Conservation (phyloP, 2,797 vertebrate genomes). For the Muscicapa comitata region DNA sequence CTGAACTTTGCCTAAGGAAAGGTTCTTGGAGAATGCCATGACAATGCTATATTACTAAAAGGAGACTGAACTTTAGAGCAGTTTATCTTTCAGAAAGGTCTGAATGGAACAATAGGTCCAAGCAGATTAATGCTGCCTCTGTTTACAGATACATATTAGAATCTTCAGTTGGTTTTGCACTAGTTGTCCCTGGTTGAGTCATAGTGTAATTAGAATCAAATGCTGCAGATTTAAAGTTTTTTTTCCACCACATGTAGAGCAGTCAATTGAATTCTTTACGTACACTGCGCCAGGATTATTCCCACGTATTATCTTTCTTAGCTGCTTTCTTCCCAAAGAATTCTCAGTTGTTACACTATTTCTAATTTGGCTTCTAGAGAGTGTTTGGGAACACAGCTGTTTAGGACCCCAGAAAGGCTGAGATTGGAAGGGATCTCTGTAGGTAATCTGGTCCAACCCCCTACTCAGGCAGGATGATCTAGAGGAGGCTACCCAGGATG, state of each 20-base stretch:
- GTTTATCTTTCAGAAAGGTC: slow-evolving; percentile 56
- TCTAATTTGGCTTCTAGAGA: background rate
- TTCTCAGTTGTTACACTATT: background rate
- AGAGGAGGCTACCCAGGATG: background rate
- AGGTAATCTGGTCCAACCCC: background rate
- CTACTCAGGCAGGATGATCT: background rate
- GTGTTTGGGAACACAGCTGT: background rate
- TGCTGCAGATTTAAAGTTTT: background rate
- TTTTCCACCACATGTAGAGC: background rate
- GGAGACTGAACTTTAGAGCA: slow-evolving; percentile 23
- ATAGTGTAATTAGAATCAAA: background rate
- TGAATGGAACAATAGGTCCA: slow-evolving; percentile 15
- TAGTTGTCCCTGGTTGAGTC: background rate
- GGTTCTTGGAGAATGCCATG: background rate
- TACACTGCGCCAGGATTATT: background rate
- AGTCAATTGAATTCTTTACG: background rate
- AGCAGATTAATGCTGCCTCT: slow-evolving; percentile 9
- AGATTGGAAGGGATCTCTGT: background rate
- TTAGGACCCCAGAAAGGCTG: background rate
- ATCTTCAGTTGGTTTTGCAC: slow-evolving; percentile 11
- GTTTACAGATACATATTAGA: slow-evolving; percentile 6
- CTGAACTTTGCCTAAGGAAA: slow-evolving; percentile 33
- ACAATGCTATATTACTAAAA: slow-evolving; percentile 50
- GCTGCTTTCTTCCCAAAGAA: background rate
- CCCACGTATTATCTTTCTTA: background rate